Conservation (phyloP, 2,113 vertebrate genomes). For the Mobula birostris region DNA sequence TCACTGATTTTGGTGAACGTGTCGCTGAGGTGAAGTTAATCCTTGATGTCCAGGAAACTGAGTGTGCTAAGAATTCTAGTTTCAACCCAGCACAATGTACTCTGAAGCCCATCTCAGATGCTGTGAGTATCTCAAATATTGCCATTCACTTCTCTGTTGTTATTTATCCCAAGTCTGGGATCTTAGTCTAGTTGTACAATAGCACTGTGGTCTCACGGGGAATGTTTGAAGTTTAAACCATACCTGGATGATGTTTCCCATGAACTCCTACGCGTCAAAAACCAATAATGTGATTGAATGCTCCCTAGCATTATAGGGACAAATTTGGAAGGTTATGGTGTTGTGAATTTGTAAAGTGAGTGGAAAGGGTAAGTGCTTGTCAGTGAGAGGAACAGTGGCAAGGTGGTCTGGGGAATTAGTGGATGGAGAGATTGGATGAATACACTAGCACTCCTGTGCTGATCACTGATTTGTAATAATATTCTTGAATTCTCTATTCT, state of each 20-base stretch:
- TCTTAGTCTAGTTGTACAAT: background rate
- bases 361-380: too few relatives aligned
- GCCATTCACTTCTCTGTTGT: background rate
- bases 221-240: background rate
- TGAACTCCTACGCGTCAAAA: too few relatives aligned
- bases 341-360: too few relatives aligned
- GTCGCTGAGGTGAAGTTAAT: background rate
- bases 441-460: too few relatives aligned
- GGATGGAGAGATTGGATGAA: too few relatives aligned
- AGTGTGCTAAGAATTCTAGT: background rate
- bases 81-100: background rate
- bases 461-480: too few relatives aligned
- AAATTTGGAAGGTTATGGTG: background rate
- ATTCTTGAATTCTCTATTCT: too few relatives aligned
- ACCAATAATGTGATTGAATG: background rate
- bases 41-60: background rate
- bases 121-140: background rate
- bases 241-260: background rate
- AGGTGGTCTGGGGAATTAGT: too few relatives aligned
- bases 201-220: background rate
- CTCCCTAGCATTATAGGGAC: background rate
- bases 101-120: background rate
- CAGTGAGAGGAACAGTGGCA: too few relatives aligned
- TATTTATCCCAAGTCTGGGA: background rate
- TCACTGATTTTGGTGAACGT: background rate